A percentile compares a stretch with the other conserved stretches of the same genome.
These are phyloP conservation scores for Tor tambroides DNA, from an alignment of 2,113 vertebrate species.

Conservation along the genomic window DNA sequence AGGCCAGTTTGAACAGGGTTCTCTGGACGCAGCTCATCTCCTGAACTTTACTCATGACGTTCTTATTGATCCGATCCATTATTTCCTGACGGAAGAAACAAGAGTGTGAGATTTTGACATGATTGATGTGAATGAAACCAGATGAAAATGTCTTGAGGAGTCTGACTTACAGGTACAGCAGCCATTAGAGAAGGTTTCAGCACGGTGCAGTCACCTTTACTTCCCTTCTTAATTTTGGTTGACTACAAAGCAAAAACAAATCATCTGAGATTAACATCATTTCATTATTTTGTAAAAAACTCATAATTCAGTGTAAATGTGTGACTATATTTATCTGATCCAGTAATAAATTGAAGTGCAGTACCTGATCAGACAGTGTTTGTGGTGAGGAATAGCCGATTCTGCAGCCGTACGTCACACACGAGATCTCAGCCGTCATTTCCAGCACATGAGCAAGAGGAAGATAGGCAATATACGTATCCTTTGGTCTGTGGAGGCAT, in stretches of 20 bases:
- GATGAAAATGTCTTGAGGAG: background rate
- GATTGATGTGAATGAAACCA: background rate
- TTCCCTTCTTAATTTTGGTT: slow-evolving; percentile 97
- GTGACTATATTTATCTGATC: background rate
- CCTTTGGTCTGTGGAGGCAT: slow-evolving; percentile 79
- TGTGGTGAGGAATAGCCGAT: slow-evolving; percentile 97
- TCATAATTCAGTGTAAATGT: background rate
- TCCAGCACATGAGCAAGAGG: slow-evolving; percentile 96
- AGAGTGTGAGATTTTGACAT: background rate
- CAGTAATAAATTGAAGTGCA: background rate
- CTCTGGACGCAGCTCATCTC: slow-evolving; percentile 94
- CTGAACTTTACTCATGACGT: slow-evolving; percentile 98
- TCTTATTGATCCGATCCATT: slow-evolving; percentile 99
- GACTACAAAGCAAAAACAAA: slow-evolving; percentile 76
- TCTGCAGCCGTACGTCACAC: slow-evolving; percentile 92
- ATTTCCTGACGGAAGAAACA: slow-evolving; percentile 84
- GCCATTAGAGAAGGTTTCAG: slow-evolving; percentile 94
- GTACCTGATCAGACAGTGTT: slow-evolving; percentile 96
- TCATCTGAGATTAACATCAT: background rate
- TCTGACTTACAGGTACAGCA: slow-evolving; percentile 88
- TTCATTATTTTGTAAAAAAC: background rate
- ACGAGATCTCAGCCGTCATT: slow-evolving; percentile 96
- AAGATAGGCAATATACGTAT: slow-evolving; percentile 96
- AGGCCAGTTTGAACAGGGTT: slow-evolving; percentile 94
- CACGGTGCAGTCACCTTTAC: slow-evolving; percentile 90